phyloP scores from a whole-genome alignment of 2,113 vertebrate genomes.

The Crotalus tigris region DNA sequence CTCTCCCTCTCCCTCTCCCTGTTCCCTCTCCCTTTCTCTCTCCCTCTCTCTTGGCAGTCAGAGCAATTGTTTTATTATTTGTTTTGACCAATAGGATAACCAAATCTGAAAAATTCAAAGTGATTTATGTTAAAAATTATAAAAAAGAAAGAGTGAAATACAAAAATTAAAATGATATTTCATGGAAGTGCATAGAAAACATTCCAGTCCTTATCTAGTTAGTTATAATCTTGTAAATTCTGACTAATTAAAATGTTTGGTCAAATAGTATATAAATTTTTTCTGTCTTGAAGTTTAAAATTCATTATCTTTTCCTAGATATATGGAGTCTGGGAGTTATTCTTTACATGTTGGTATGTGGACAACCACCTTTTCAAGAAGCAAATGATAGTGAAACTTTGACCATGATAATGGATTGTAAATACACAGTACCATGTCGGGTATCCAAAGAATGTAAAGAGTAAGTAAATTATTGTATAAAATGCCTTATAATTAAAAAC shows the following conservation, averaged over 20 bases:
- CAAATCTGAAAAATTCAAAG: too few relatives aligned
- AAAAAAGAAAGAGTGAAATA: too few relatives aligned
- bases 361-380: constrained; percentile 96
- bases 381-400: constrained; percentile 98
- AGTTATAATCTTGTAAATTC: not conserved
- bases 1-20: too few relatives aligned
- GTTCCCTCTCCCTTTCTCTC: too few relatives aligned
- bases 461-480: constrained; percentile 73
- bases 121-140: too few relatives aligned
- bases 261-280: not conserved
- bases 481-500: not conserved
- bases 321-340: constrained; percentile 99
- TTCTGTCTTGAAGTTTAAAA: not conserved
- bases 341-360: constrained; percentile 97
- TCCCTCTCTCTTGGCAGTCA: not conserved
- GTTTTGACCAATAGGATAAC: too few relatives aligned
- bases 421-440: constrained; percentile 90
- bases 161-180: not conserved
- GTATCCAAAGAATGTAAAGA: constrained; percentile 93
- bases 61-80: too few relatives aligned
- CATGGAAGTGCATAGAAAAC: not conserved
- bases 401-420: constrained; percentile 99
- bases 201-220: not conserved
- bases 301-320: constrained; percentile 70
- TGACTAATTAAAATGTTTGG: not conserved